Percentiles rank a stretch among this genome's conserved stretches.
Conservation (phyloP, 2,113 vertebrate species). For the Pseudonaja textilis region DNA sequence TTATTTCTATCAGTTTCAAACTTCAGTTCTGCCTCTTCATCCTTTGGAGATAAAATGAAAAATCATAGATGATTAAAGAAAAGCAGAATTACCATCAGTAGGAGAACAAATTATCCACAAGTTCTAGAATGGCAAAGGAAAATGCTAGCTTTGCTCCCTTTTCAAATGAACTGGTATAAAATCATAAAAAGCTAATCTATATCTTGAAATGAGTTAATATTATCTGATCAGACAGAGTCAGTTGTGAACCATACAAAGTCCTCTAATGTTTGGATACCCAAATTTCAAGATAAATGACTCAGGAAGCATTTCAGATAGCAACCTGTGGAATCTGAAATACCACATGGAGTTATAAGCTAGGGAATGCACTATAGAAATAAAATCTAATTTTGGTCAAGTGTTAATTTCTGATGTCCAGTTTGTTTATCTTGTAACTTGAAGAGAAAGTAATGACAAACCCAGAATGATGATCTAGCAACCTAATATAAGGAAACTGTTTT, state of each 20-base stretch:
- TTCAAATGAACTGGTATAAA: neutral
- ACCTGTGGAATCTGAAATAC: neutral
- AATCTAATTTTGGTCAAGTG: neutral
- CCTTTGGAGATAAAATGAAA: neutral
- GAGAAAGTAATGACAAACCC: constrained; percentile 28
- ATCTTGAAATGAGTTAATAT: neutral
- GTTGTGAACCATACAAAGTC: neutral
- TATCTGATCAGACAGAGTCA: neutral
- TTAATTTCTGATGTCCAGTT: neutral
- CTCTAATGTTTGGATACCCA: neutral
- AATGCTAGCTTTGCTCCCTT: neutral
- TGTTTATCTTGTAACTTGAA: constrained; percentile 20
- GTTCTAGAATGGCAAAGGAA: neutral
- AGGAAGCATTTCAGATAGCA: neutral
- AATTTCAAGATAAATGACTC: neutral
- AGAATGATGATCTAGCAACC: constrained; percentile 44
- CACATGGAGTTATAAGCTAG: neutral
- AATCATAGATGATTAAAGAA: neutral
- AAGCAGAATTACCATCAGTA: neutral
- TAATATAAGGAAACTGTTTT: constrained; percentile 31
- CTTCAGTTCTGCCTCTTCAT: neutral
- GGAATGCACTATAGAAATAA: neutral
- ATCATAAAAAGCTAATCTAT: neutral
- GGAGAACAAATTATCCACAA: neutral
- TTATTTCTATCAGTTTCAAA: neutral